A percentile compares a stretch with the other conserved stretches of the same genome.
Conservation (phyloP, 2,797 vertebrate species). For the Florisuga fusca region DNA sequence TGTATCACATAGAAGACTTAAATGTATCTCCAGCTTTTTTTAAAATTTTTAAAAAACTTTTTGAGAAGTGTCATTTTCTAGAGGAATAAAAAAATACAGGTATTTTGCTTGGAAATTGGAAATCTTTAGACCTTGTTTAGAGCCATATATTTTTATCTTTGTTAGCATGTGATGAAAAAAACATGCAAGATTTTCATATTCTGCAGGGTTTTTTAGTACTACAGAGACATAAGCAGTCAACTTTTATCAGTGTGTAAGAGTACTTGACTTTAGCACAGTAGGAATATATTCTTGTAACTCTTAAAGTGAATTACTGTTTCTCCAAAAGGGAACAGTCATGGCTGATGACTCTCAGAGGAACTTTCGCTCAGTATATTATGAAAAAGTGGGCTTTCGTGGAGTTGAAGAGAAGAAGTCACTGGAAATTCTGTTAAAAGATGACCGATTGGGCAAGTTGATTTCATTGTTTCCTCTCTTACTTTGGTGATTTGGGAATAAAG, state of each 20-base stretch:
- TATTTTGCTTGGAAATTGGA: not conserved
- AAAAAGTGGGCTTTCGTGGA: conserved; percentile 97
- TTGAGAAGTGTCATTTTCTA: not conserved
- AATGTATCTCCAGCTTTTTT: not conserved
- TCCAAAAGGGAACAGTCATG: conserved; percentile 79
- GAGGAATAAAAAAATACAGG: not conserved
- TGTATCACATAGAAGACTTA: accelerated
- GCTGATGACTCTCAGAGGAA: conserved; percentile 96
- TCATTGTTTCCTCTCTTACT: not conserved
- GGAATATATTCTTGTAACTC: not conserved
- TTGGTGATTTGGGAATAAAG: not conserved
- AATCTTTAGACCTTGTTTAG: not conserved
- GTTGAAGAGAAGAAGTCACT: conserved; percentile 98
- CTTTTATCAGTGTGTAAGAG: not conserved
- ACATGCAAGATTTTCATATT: not conserved
- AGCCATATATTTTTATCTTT: not conserved
- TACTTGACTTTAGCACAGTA: not conserved
- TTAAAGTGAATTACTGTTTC: not conserved
- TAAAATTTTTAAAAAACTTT: not conserved
- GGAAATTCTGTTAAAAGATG: conserved; percentile 96
- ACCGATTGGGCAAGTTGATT: conserved; percentile 87
- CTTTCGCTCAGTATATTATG: conserved; percentile 96
- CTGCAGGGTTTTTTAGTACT: not conserved
- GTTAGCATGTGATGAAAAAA: not conserved
- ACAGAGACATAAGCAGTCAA: not conserved